Conservation (phyloP, 2,113 vertebrate species). For the Mesembrinibis cayennensis region DNA sequence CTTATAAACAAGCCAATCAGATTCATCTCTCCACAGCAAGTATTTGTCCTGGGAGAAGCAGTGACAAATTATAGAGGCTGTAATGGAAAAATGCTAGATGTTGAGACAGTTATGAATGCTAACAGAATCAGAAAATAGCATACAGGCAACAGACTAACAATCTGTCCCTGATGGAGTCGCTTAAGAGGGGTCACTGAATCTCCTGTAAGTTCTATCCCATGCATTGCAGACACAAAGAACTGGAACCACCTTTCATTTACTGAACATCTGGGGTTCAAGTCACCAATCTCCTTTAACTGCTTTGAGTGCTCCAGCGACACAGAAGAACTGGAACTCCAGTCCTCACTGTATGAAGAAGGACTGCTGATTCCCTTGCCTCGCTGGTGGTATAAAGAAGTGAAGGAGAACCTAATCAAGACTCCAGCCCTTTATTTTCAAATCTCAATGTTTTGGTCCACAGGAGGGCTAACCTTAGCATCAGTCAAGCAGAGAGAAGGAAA, state of each 20-base stretch:
- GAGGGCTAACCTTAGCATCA: background rate
- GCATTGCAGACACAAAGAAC: background rate
- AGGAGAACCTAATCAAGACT: background rate
- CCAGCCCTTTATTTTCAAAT: background rate
- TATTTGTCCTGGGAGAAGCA: background rate
- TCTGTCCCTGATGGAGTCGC: background rate
- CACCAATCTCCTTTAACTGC: background rate
- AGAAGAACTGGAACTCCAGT: background rate
- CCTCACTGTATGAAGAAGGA: background rate
- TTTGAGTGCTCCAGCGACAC: background rate
- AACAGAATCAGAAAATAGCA: background rate
- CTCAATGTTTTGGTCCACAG: background rate
- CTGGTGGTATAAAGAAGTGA: fast-evolving
- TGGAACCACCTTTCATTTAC: background rate
- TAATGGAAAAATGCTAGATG: background rate
- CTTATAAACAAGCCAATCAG: background rate
- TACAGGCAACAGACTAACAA: background rate
- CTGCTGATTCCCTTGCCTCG: background rate
- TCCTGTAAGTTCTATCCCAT: background rate
- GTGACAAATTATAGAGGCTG: background rate
- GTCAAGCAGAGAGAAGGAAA: background rate
- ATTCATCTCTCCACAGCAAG: slow-evolving; percentile 2
- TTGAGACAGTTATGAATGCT: background rate
- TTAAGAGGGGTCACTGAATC: background rate
- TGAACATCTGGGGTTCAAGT: fast-evolving